Evolutionary conservation across 1,140 invertebrate species (phyloP).

Genomic region (Conopomorpha cramerella): DNA sequence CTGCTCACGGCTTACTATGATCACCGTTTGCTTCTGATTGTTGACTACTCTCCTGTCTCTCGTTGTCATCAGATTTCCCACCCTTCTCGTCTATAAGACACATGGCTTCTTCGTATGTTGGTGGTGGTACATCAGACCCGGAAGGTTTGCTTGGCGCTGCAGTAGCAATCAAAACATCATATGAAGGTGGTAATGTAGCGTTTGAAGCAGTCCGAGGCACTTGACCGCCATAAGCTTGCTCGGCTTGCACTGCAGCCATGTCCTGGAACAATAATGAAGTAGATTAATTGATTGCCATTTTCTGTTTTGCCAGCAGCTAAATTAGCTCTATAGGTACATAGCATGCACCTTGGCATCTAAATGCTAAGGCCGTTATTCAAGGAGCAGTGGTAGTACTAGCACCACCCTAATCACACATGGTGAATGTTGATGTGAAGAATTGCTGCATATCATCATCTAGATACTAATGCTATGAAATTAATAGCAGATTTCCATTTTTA

Average conservation of each 20-base stretch:
- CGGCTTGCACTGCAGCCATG: conserved; percentile 57
- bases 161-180: conserved; percentile 59
- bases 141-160: conserved; percentile 38
- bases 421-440: too few relatives aligned
- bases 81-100: conserved; percentile 58
- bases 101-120: conserved; percentile 67
- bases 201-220: conserved; percentile 57
- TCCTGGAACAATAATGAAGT: conserved; percentile 36
- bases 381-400: too few relatives aligned
- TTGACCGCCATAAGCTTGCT: conserved; percentile 45
- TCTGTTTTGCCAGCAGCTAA: too few relatives aligned
- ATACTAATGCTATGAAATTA: too few relatives aligned
- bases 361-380: too few relatives aligned
- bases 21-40: conserved; percentile 21
- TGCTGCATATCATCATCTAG: too few relatives aligned
- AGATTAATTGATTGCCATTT: too few relatives aligned
- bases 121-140: conserved; percentile 58
- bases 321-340: too few relatives aligned
- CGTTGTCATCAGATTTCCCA: conserved; percentile 37
- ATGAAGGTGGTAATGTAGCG: conserved; percentile 62
- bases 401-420: too few relatives aligned
- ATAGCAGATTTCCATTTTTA: too few relatives aligned
- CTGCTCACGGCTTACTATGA: conserved; percentile 39
- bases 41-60: conserved; percentile 38
- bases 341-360: too few relatives aligned